Evolutionary conservation across 2,113 vertebrate genomes (phyloP), one percentile per base, ranked within the genome.

Genomic region (Eidolon helvum): DNA sequence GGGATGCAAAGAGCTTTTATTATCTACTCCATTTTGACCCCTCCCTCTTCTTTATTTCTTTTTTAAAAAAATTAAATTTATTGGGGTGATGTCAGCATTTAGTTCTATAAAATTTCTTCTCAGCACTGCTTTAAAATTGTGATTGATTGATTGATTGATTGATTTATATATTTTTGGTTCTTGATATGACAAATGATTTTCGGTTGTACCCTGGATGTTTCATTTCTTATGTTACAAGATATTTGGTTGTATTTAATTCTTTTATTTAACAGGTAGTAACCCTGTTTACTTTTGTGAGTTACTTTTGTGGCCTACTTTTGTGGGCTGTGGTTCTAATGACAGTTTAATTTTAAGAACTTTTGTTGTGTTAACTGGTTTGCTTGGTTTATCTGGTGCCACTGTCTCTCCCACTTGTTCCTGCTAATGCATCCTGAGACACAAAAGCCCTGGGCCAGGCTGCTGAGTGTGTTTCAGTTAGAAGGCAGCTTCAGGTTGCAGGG

Each of bases 201-300:
- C 2, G 9, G 4, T 57, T 0, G 11, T 22, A 16, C 5, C 22
- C 33, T 24, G 2, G 5, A 68, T 18, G 18, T 38, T 22, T n/a
- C 38, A 10, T 59, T 40, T 40, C 18, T 79, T 16, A 26, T 40
- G 30, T 15, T 33, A 14, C 26, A 26, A 59, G 18, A 15, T 7
- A 9, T 3, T 26, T 18, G 26, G 33, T 48, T 2, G 0, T 35
- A 48, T 59, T 59, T 69, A 21, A 61, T 10, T 14, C 15, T 48
- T 38, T 59, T 6, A 59, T 19, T 50, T 38, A 7, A 33, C 12
- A 71, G 28, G 40, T 38, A 21, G 16, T 14, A 33, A 5, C 28
- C 22, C 48, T 50, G 12, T 71, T 24, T 33, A 55, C 22, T 57
- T 43, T 10, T 65, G 19, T 4, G 7, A 50, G 50, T 72, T 40